Base-by-base conservation (phyloP, 2,797 vertebrate genomes). In the Bovichtus diacanthus region DNA sequence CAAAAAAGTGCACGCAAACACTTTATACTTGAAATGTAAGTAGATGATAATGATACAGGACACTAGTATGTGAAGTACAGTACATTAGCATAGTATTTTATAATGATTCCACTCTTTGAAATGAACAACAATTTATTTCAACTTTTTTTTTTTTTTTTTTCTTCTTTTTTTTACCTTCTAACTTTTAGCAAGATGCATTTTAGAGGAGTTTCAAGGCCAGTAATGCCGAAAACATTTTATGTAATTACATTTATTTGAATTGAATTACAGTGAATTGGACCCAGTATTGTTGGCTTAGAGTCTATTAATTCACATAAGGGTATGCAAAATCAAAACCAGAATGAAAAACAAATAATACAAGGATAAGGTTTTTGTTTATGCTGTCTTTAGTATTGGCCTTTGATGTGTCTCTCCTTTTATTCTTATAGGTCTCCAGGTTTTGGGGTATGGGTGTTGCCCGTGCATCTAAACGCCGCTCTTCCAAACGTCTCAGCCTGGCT, bases 401-500 rank as follows among this genome's bases (percentile, higher is more conserved):
- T 70, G 8, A 74, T 47, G 36, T 0, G 3, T 58, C 9, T 56
- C 47, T 81, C 23, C 74, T n/a, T n/a, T 61, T 76, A 5, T 43
- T 50, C 23, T 69, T 2, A 60, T 75, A 95, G 98, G 93, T 91
- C 70, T 93, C 96, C 60, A 97, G 92, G 72, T 96, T 97, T 87
- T 94, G 94, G 88, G 96, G 94, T 36, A 92, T 93, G 34, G 90
- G 93, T 9, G 46, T 82, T 51, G 91, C 92, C 29, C 96, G 96
- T 9, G 89, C 95, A 7, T 96, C 97, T 27, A 93, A 93, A 55
- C 95, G 97, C 11, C 95, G 96, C 79, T 94, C 97, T 0, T 88
- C 94, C 1, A 97, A 97, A 84, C 94, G 96, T 59, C 96, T 98
- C 27, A 99, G 97, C 81, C 87, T 99, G 84, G 97, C 98, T 0